These are phyloP conservation scores for Eufriesea mexicana DNA, from an alignment of 1,140 invertebrate genomes.

Conservation along the genomic window DNA sequence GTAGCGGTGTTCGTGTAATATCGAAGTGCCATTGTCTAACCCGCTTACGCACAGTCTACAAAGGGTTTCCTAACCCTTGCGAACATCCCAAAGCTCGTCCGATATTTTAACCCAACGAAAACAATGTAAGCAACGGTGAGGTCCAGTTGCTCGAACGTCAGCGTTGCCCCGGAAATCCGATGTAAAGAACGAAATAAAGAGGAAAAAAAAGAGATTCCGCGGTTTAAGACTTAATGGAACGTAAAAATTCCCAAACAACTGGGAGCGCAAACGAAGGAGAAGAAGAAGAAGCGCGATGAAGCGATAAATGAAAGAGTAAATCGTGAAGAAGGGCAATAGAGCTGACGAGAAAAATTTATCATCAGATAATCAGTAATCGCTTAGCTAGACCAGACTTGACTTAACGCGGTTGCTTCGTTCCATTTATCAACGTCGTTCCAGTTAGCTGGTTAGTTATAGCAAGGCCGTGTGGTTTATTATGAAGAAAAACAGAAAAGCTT, in stretches of 20 bases:
- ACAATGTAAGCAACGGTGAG: too few relatives aligned
- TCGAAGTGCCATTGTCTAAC: background rate
- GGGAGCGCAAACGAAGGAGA: too few relatives aligned
- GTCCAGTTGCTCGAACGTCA: too few relatives aligned
- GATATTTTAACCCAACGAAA: too few relatives aligned
- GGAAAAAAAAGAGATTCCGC: background rate
- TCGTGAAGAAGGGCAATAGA: background rate
- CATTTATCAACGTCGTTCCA: conserved; percentile 66
- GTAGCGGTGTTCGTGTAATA: background rate
- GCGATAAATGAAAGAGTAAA: conserved; percentile 1
- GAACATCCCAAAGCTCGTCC: too few relatives aligned
- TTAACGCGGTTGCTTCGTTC: conserved; percentile 28
- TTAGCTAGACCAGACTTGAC: conserved; percentile 14
- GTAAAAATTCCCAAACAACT: background rate
- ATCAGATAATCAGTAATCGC: conserved; percentile 24
- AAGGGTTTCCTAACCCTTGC: background rate
- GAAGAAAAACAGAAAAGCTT: conserved; percentile 46
- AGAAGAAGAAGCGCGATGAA: background rate
- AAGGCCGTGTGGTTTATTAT: conserved; percentile 56
- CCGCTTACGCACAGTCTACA: too few relatives aligned
- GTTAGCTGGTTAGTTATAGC: conserved; percentile 49
- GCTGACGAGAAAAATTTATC: conserved; percentile 16
- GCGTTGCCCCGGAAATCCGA: background rate
- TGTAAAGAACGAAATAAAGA: background rate
- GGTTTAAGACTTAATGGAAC: background rate